These are phyloP conservation scores for Heliconius cydno DNA, from an alignment of 2,888 invertebrate species.

Conservation along the genomic window DNA sequence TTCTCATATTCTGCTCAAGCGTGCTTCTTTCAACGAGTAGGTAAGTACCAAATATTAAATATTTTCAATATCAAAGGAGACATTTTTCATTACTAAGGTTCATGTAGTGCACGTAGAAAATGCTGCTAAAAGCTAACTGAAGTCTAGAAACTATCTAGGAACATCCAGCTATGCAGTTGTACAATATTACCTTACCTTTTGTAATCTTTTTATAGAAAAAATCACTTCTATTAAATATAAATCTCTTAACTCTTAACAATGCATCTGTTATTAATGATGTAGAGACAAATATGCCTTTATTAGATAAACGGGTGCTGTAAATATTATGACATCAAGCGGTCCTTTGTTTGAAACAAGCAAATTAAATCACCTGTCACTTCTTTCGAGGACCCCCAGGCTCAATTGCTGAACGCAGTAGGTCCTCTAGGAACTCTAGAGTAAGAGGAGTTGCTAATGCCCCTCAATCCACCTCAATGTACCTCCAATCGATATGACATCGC, in stretches of 20 bases:
- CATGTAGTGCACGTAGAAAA: conserved; percentile 8
- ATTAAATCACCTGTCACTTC: too few species aligned
- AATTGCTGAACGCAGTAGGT: too few species aligned
- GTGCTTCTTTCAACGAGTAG: not conserved
- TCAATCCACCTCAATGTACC: too few species aligned
- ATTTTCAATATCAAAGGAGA: conserved; percentile 23
- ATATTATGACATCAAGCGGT: too few species aligned
- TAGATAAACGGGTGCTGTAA: too few species aligned
- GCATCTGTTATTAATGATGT: not conserved
- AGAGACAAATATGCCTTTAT: not conserved
- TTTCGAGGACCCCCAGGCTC: too few species aligned
- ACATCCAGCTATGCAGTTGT: not conserved
- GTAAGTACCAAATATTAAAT: conserved; percentile 10
- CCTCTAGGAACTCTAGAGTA: too few species aligned
- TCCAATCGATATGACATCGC: too few species aligned
- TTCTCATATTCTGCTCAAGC: conserved; percentile 11
- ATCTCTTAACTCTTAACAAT: not conserved
- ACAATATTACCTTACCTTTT: not conserved
- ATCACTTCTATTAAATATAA: not conserved
- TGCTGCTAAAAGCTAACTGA: conserved; percentile 17
- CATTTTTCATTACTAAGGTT: conserved; percentile 22
- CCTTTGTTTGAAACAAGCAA: too few species aligned
- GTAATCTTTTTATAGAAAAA: not conserved
- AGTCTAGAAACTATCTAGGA: not conserved
- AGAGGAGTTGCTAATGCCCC: too few species aligned